Evolutionary conservation across 2,888 invertebrate species (phyloP), one percentile per base, ranked within the genome.

Genomic region (Hoplodrina ambigua): DNA sequence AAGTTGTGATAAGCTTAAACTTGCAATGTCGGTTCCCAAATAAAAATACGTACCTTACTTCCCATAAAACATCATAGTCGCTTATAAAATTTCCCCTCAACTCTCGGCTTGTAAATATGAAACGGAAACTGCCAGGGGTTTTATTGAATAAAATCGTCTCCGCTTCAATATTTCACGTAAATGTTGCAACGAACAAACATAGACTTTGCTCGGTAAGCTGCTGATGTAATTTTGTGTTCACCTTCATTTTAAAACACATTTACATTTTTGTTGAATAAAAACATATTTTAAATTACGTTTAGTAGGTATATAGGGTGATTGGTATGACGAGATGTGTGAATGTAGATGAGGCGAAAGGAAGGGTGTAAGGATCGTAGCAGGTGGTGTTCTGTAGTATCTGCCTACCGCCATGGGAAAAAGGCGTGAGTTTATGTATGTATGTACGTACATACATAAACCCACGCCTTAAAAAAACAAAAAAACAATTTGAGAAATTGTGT

Each of bases 81-180:
- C 30, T 70, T 4, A 70, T 30, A 41, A 19, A 41, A 70, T 55
- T 60, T 70, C 41, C 19, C 17, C 4, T 11, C 19, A 17, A 55
- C 15, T 6, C n/a, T 10, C 13, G 41, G n/a, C n/a, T n/a, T 0
- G n/a, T 5, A 44, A 59, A 70, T 61, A n/a, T 20, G 11, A 55
- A 61, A 33, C 55, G 61, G 72, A 56, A 70, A 50, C 41, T 55
- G 41, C 25, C n/a, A 1, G 10, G 41, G 25, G 13, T 41, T 68
- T 37, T 50, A 68, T 65, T 7, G 25, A 65, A 49, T 65, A 37
- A 67, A 37, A 8, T n/a, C 52, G 25, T 20, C 37, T 41, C n/a
- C 19, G 10, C 49, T 55, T 54, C 49, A 20, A 70, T 59, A 58
- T 50, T 19, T 17, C 1, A 10, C 37, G 41, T 11, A 50, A 50